These are phyloP conservation scores for Adineta ricciae DNA, from an alignment of 2,888 invertebrate species.

Conservation along the genomic window DNA sequence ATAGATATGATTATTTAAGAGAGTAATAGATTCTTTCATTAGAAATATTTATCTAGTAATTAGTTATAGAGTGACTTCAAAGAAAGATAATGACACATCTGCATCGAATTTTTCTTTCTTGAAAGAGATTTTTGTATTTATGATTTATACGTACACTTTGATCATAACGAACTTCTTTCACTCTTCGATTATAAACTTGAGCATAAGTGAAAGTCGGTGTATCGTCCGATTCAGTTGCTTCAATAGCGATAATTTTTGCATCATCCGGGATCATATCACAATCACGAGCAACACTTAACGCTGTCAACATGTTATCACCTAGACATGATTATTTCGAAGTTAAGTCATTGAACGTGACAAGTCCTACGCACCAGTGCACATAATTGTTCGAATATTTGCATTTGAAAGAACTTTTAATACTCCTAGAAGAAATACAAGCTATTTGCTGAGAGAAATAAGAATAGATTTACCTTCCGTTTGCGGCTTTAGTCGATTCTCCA, in stretches of 20 bases:
- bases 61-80: neutral
- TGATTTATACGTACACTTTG: constrained; percentile 15
- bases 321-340: neutral
- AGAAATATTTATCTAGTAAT: neutral
- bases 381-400: constrained; percentile 78
- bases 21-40: neutral
- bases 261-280: constrained; percentile 67
- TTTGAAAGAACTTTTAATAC: constrained; percentile 64
- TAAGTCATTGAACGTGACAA: constrained; percentile 53
- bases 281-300: constrained; percentile 75
- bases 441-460: too few relatives aligned
- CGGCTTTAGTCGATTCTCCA: constrained; percentile 85
- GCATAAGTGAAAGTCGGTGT: constrained; percentile 30
- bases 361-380: constrained; percentile 65
- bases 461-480: constrained; percentile 56
- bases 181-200: constrained; percentile 24
- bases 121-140: too few relatives aligned
- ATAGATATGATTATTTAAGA: neutral
- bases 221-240: constrained; percentile 38
- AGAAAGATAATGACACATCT: too few relatives aligned
- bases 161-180: constrained; percentile 30
- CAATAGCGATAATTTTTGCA: constrained; percentile 56
- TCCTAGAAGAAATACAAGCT: constrained; percentile 49
- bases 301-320: constrained; percentile 66
- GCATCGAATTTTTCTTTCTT: too few relatives aligned